Conservation (phyloP, 2,113 vertebrate species). For the Urocolius indicus region DNA sequence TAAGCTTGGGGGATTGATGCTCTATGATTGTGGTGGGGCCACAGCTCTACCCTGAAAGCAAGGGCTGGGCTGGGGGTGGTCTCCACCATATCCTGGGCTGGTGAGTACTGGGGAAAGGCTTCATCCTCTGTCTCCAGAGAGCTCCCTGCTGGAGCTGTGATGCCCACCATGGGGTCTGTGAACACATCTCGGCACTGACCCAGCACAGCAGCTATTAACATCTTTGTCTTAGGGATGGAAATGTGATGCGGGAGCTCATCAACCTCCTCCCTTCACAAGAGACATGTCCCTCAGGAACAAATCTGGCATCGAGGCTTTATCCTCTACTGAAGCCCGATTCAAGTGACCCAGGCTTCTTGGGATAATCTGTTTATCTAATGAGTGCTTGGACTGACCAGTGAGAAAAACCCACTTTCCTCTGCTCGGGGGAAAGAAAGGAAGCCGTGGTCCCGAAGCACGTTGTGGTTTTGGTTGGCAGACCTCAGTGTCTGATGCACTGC, state of each 20-base stretch:
- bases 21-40: neutral
- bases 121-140: neutral
- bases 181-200: neutral
- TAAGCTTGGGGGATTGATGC: too few relatives aligned
- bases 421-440: neutral
- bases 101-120: neutral
- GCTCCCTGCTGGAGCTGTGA: neutral
- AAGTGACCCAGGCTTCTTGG: neutral
- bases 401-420: neutral
- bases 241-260: neutral
- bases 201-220: neutral
- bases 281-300: accelerated
- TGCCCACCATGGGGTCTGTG: neutral
- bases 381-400: neutral
- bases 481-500: neutral
- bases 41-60: neutral
- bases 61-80: neutral
- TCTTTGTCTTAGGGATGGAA: neutral
- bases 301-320: neutral
- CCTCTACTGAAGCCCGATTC: neutral
- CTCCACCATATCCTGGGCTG: neutral
- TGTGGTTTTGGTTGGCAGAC: neutral
- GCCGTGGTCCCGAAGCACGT: accelerated
- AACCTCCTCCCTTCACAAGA: neutral
- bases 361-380: neutral